A percentile compares a stretch with the other conserved stretches of the same genome.
These are phyloP conservation scores for Nannoperca obscura DNA, from an alignment of 2,797 vertebrate genomes.

Conservation along the genomic window DNA sequence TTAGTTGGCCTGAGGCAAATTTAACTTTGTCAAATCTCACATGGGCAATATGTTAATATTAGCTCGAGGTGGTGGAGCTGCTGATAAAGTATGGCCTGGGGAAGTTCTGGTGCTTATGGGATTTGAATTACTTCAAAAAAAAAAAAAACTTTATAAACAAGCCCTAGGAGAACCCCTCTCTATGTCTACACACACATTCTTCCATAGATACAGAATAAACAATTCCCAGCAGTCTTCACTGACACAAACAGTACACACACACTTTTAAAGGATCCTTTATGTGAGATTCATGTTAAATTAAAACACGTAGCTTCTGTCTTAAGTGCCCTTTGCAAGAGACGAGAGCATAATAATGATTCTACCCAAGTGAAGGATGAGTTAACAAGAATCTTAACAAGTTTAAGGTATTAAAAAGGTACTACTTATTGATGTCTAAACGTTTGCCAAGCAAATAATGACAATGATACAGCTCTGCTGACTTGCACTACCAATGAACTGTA, in stretches of 20 bases:
- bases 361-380: not conserved
- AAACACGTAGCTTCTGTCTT: not conserved
- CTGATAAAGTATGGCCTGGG: slow-evolving; percentile 50
- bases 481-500: not conserved
- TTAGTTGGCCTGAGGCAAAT: slow-evolving; percentile 29
- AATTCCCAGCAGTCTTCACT: not conserved
- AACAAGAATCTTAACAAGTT: not conserved
- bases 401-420: not conserved
- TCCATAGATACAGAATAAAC: slow-evolving; percentile 11
- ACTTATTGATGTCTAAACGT: not conserved
- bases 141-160: slow-evolving; percentile 24
- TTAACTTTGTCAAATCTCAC: slow-evolving; percentile 54
- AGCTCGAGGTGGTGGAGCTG: slow-evolving; percentile 43
- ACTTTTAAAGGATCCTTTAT: not conserved
- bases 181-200: not conserved
- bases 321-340: slow-evolving; percentile 3
- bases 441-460: not conserved
- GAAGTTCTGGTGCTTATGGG: slow-evolving; percentile 54
- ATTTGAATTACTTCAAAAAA: slow-evolving; percentile 59
- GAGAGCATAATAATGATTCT: not conserved
- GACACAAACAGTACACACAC: slow-evolving; percentile 10
- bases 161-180: slow-evolving; percentile 6
- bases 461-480: not conserved
- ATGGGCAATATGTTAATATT: slow-evolving; percentile 54
- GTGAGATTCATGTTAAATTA: slow-evolving; percentile 3